Base-by-base conservation (phyloP, 2,797 vertebrate species). In the Lepilemur ruficaudatus region DNA sequence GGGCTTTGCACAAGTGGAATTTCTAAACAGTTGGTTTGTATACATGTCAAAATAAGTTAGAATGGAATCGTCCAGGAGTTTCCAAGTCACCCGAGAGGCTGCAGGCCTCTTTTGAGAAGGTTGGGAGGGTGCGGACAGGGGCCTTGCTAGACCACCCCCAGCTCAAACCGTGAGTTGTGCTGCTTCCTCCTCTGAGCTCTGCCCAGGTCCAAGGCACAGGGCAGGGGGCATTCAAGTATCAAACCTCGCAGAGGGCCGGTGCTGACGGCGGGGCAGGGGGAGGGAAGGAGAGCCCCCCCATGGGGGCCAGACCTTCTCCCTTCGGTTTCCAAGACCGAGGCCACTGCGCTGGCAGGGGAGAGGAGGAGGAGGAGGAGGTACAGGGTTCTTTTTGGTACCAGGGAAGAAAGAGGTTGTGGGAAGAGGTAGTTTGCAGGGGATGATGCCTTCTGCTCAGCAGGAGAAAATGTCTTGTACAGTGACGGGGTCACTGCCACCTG, bases 1-100 rank as follows among this genome's bases (percentile, higher is more conserved):
- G 98, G 97, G 98, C 94, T 98, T 87, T 97, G 98, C 98, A 97
- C 97, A 70, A 88, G 87, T 95, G 96, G 97, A 9, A 79, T 94
- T 81, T 94, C 96, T 97, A 97, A 97, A 95, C 90, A 48, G 96
- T 96, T 91, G 96, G 63, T 96, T 93, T 61, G 92, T 97, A 61
- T 91, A 96, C 97, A 91, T 0, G 41, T 96, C 92, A 96, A 89
- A 98, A 98, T 97, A 98, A 98, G 96, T 98, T 98, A 98, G 97
- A 96, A 76, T 96, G 97, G 96, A 86, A 96, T 94, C 4, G 13
- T 87, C 93, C 95, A 96, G 98, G 89, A 73, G 95, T 87, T 89
- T 95, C 96, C 86, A 61, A 83, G 95, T 86, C 95, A 92, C 91
- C 73, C 38, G 38, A 83, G 95, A 93, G 97, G 95, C 86, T 5